Percentiles rank a stretch among this genome's conserved stretches.
Evolutionary conservation across 2,888 invertebrate species (phyloP).

Genomic region (Notodonta dromedarius): DNA sequence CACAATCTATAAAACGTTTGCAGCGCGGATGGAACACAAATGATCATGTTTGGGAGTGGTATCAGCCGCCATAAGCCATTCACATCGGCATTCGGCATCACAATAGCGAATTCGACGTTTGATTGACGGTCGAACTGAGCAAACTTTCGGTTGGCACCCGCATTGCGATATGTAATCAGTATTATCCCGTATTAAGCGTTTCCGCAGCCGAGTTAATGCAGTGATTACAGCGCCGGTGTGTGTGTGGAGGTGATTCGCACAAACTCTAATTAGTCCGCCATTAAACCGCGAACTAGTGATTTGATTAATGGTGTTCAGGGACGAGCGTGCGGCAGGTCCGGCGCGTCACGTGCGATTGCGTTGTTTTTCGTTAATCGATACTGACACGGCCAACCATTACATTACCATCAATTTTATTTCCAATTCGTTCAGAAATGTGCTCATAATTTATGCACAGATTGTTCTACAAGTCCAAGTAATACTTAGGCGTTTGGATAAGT

Average conservation of each 20-base stretch:
- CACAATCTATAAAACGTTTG: constrained; percentile 4
- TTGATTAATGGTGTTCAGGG: constrained; percentile 69
- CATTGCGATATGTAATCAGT: constrained; percentile 63
- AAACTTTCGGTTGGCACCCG: constrained; percentile 57
- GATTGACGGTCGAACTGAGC: constrained; percentile 55
- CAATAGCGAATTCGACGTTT: constrained; percentile 48
- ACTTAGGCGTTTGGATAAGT: no score
- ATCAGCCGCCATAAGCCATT: constrained; percentile 15
- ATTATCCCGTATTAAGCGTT: constrained; percentile 61
- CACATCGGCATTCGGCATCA: constrained; percentile 43
- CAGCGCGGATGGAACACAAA: constrained; percentile 15
- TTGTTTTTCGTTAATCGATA: constrained; percentile 64
- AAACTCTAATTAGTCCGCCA: constrained; percentile 80
- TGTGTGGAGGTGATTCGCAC: constrained; percentile 58
- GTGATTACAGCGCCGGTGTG: constrained; percentile 60
- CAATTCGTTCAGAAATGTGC: no score
- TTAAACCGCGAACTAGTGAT: constrained; percentile 75
- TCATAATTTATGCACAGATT: no score
- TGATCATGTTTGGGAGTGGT: constrained; percentile 12
- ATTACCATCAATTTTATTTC: background rate
- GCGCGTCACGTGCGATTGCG: constrained; percentile 35
- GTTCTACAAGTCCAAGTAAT: no score
- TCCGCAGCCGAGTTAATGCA: constrained; percentile 61
- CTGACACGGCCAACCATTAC: constrained; percentile 21
- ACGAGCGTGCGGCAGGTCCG: constrained; percentile 45